Percentiles rank a stretch among this genome's conserved stretches.
phyloP scores from a whole-genome alignment of 1,140 invertebrate genomes.

The Hypothenemus hampei region DNA sequence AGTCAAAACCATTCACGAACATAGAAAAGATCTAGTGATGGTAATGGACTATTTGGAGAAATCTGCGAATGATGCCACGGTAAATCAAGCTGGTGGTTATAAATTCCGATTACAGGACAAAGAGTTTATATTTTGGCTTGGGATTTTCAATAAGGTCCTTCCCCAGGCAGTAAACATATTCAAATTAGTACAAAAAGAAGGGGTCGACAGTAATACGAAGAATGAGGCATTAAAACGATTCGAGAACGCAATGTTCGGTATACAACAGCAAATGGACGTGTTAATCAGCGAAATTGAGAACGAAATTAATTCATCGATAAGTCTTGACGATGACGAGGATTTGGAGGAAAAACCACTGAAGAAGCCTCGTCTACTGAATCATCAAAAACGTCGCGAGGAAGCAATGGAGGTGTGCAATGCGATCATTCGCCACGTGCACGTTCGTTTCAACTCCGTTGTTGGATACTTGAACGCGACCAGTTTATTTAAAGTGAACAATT shows the following conservation, averaged over 20 bases:
- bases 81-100: constrained; percentile 21
- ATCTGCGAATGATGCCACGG: constrained; percentile 7
- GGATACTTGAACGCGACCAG: constrained; percentile 22
- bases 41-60: constrained; percentile 24
- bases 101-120: constrained; percentile 20
- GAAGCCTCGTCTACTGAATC: constrained; percentile 8
- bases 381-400: constrained; percentile 14
- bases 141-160: constrained; percentile 26
- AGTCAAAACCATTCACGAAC: constrained; percentile 20
- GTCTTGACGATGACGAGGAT: constrained; percentile 7
- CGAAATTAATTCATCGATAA: constrained; percentile 7
- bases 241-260: constrained; percentile 4
- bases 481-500: constrained; percentile 25
- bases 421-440: constrained; percentile 20
- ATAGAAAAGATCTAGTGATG: constrained; percentile 9
- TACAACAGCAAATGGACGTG: constrained; percentile 15
- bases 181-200: constrained; percentile 20
- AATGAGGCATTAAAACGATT: constrained; percentile 18
- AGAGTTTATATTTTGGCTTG: constrained; percentile 28
- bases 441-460: constrained; percentile 22
- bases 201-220: constrained; percentile 12
- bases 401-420: constrained; percentile 28
- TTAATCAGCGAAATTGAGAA: constrained; percentile 16
- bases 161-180: constrained; percentile 21
- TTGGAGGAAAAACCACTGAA: background rate